A percentile compares a stretch with the other conserved stretches of the same genome.
Conservation (phyloP, 2,888 invertebrate species). For the Belgica antarctica region DNA sequence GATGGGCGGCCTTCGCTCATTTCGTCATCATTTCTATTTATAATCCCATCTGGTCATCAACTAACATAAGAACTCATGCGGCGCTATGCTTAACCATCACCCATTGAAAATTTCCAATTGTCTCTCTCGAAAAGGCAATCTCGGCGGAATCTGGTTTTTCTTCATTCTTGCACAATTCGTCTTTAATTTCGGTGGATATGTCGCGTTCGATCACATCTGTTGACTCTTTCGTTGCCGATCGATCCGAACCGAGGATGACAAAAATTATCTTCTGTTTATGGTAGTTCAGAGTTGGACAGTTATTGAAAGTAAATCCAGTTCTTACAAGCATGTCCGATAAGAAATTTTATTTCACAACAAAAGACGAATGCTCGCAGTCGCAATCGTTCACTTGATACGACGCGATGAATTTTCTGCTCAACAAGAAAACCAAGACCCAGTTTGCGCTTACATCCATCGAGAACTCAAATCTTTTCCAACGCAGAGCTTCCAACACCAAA, state of each 20-base stretch:
- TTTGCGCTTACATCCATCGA: constrained; percentile 38
- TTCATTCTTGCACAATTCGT: neutral
- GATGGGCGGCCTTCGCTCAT: constrained; percentile 41
- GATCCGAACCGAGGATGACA: neutral
- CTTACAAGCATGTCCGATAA: neutral
- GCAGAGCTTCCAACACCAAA: constrained; percentile 11
- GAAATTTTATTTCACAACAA: neutral
- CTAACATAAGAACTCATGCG: neutral
- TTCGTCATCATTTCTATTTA: constrained; percentile 42
- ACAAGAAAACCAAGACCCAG: constrained; percentile 9
- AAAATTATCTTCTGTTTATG: neutral
- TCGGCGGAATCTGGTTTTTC: no score
- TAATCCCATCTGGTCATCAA: constrained; percentile 23
- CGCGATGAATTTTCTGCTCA: neutral
- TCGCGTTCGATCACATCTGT: constrained; percentile 3
- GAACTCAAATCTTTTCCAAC: constrained; percentile 41
- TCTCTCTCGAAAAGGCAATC: neutral
- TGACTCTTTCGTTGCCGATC: no score
- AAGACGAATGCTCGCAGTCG: neutral
- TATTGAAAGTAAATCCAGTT: constrained; percentile 10
- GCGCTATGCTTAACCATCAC: neutral
- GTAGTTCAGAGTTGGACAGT: neutral
- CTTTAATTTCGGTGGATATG: no score
- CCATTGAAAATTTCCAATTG: neutral
- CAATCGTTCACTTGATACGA: neutral